phyloP scores from a whole-genome alignment of 2,888 invertebrate genomes.

The Tribolium freemani region DNA sequence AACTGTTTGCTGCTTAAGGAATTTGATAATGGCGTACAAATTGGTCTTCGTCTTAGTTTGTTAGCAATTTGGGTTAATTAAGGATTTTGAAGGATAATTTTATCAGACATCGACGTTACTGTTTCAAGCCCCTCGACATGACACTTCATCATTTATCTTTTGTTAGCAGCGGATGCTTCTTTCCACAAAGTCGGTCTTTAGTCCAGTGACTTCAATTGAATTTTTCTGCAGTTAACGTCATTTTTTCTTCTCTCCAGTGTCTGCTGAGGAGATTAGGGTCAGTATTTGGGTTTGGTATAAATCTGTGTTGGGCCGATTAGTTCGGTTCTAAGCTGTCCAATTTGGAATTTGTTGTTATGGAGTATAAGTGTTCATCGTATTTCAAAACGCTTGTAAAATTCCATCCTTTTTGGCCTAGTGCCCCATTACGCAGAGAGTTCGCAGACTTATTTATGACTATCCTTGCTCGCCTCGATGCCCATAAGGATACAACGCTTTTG shows the following conservation, averaged over 20 bases:
- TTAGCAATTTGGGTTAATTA: slow-evolving; percentile 32
- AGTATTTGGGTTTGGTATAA: slow-evolving; percentile 34
- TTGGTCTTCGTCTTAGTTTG: slow-evolving; percentile 11
- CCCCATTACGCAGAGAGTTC: slow-evolving; percentile 20
- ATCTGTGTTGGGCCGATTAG: slow-evolving; percentile 35
- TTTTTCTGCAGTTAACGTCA: slow-evolving; percentile 18
- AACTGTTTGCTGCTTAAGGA: neutral
- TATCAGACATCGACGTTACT: slow-evolving; percentile 22
- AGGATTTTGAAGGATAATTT: slow-evolving; percentile 28
- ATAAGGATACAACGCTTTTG: slow-evolving; percentile 47
- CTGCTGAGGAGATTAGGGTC: slow-evolving; percentile 28
- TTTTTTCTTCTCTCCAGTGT: slow-evolving; percentile 13
- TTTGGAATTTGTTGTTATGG: slow-evolving; percentile 38
- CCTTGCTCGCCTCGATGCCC: slow-evolving; percentile 42
- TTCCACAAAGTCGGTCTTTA: neutral
- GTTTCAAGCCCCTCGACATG: slow-evolving; percentile 18
- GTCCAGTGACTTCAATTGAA: slow-evolving; percentile 11
- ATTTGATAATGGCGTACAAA: slow-evolving; percentile 20
- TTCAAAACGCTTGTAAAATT: slow-evolving; percentile 37
- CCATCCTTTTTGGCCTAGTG: slow-evolving; percentile 31
- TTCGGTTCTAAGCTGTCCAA: slow-evolving; percentile 31
- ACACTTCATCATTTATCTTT: slow-evolving; percentile 12
- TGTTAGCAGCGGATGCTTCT: neutral
- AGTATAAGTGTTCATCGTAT: slow-evolving; percentile 36
- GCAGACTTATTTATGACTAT: slow-evolving; percentile 40